Percentiles rank a stretch among this genome's conserved stretches.
These are phyloP conservation scores for Hyppa rectilinea DNA, from an alignment of 2,888 invertebrate genomes.

Conservation along the genomic window DNA sequence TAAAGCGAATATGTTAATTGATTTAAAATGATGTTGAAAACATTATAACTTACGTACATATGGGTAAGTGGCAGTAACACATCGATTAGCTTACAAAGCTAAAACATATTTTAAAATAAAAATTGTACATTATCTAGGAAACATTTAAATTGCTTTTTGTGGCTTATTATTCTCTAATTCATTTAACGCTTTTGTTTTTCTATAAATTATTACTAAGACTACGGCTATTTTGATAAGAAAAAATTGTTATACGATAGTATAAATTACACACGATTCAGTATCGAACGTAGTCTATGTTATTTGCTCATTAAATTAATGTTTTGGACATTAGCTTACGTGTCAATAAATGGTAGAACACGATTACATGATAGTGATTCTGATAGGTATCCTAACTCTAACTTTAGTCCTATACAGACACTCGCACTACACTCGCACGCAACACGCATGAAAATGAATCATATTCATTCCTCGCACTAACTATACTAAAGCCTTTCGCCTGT, in stretches of 20 bases:
- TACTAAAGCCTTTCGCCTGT: slow-evolving; percentile 77
- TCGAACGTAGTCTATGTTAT: slow-evolving; percentile 62
- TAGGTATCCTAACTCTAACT: slow-evolving; percentile 61
- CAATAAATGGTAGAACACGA: slow-evolving; percentile 63
- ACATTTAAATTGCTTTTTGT: slow-evolving; percentile 79
- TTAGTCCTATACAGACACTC: slow-evolving; percentile 55
- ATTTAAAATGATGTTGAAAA: slow-evolving; percentile 52
- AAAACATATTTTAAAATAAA: slow-evolving; percentile 61
- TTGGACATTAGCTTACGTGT: slow-evolving; percentile 73
- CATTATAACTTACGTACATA: slow-evolving; percentile 49
- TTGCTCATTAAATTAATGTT: slow-evolving; percentile 67
- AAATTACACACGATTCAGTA: slow-evolving; percentile 63
- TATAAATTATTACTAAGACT: slow-evolving; percentile 69
- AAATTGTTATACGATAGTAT: slow-evolving; percentile 64
- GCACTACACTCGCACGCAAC: slow-evolving; percentile 61
- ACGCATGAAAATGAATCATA: slow-evolving; percentile 77
- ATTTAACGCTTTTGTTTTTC: slow-evolving; percentile 70
- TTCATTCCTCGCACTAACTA: slow-evolving; percentile 74
- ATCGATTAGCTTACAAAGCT: slow-evolving; percentile 63
- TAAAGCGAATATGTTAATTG: slow-evolving; percentile 69
- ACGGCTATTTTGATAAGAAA: slow-evolving; percentile 69
- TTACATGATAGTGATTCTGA: slow-evolving; percentile 58
- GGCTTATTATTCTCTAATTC: slow-evolving; percentile 69
- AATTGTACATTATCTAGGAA: slow-evolving; percentile 83
- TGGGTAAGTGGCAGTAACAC: slow-evolving; percentile 59